Conservation (phyloP, 2,888 invertebrate species). For the Monochamus alternatus region DNA sequence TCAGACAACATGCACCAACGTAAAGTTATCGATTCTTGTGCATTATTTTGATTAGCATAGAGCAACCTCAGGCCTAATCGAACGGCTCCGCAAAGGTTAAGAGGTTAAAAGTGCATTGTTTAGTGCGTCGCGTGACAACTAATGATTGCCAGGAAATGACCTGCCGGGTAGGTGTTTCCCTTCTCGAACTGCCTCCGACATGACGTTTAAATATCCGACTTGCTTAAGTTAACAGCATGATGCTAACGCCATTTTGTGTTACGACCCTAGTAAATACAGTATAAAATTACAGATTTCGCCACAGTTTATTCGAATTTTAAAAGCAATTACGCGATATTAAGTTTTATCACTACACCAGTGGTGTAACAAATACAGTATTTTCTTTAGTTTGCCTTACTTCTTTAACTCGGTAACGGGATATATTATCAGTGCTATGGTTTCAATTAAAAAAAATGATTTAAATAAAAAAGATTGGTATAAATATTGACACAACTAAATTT, state of each 20-base stretch:
- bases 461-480: no score
- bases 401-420: no score
- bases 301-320: neutral
- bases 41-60: constrained; percentile 1
- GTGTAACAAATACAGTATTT: no score
- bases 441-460: no score
- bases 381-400: no score
- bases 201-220: constrained; percentile 16
- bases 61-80: constrained; percentile 1
- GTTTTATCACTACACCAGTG: no score
- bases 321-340: no score
- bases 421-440: no score
- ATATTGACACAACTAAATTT: no score
- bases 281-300: neutral
- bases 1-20: neutral
- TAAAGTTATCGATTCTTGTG: neutral
- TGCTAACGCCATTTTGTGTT: neutral
- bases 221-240: constrained; percentile 7
- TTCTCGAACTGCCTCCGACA: neutral
- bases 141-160: constrained; percentile 36
- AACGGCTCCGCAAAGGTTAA: constrained; percentile 23
- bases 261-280: neutral
- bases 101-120: constrained; percentile 33
- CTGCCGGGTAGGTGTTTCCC: constrained; percentile 22
- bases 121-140: constrained; percentile 32